Evolutionary conservation across 2,797 vertebrate species (phyloP).

Genomic region (Brachymystax lenok): DNA sequence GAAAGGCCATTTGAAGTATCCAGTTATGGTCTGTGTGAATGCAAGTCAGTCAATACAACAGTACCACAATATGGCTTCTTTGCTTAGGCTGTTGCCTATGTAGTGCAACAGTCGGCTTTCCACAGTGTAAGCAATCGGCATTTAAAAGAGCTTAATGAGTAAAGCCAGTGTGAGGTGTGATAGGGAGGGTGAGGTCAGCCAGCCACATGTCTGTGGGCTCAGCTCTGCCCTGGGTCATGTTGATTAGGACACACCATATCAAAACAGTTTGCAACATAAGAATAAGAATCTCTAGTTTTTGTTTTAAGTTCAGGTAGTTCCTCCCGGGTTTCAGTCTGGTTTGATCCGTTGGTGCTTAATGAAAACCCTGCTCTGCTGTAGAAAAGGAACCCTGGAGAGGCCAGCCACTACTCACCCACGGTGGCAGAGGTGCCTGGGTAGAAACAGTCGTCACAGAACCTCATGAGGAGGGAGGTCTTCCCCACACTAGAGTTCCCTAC

Average conservation of each 20-base stretch:
- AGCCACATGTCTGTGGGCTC: not conserved
- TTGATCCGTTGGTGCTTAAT: not conserved
- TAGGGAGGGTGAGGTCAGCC: not conserved
- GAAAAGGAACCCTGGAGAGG: not conserved
- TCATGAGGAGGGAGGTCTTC: slow-evolving; percentile 87
- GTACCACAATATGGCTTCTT: not conserved
- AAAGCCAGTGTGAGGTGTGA: slow-evolving; percentile 8
- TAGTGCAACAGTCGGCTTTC: not conserved
- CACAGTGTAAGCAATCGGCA: slow-evolving; percentile 25
- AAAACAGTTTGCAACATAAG: too few species aligned
- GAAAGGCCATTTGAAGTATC: not conserved
- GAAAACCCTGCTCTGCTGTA: not conserved
- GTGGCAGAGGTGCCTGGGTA: slow-evolving; percentile 83
- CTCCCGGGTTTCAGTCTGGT: not conserved
- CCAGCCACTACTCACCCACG: slow-evolving; percentile 74
- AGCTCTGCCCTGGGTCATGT: not conserved
- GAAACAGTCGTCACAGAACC: slow-evolving; percentile 86
- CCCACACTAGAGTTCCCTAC: slow-evolving; percentile 92
- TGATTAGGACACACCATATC: too few species aligned
- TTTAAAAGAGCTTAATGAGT: not conserved
- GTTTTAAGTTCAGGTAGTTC: not conserved
- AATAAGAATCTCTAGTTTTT: too few species aligned
- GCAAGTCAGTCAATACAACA: not conserved
- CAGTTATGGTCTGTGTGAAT: not conserved
- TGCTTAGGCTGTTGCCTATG: too few species aligned